These are phyloP conservation scores for Heliconius ismenius DNA, from an alignment of 2,888 invertebrate species.

Conservation along the genomic window DNA sequence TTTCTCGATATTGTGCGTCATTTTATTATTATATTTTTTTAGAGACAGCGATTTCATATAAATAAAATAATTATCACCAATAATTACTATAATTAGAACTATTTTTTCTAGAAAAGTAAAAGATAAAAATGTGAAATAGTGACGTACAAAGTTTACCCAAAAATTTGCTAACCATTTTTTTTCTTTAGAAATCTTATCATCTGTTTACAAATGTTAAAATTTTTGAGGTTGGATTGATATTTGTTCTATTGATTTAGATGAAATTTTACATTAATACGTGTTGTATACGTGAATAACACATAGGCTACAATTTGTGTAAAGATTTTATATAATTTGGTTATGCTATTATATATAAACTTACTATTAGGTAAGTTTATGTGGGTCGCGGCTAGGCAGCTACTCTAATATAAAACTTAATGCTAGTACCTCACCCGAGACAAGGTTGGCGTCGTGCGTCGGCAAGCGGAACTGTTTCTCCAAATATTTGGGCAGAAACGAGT, in stretches of 20 bases:
- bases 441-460: constrained; percentile 93
- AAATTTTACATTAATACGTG: not conserved
- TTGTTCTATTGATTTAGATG: not conserved
- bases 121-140: no score
- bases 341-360: no score
- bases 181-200: no score
- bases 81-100: not conserved
- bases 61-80: no score
- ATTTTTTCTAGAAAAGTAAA: no score
- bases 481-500: constrained; percentile 96
- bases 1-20: not conserved
- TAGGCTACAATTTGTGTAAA: not conserved
- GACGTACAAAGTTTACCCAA: not conserved
- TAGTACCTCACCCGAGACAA: constrained; percentile 89
- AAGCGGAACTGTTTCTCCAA: constrained; percentile 95
- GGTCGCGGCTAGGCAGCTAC: not conserved
- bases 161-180: no score
- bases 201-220: not conserved
- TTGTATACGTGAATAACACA: not conserved
- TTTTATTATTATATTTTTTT: not conserved
- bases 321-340: no score
- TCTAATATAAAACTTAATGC: constrained; percentile 37
- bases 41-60: no score
- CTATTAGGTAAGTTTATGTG: not conserved
- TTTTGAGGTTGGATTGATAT: not conserved